Evolutionary conservation across 2,797 vertebrate species (phyloP), one percentile per base, ranked within the genome.

Genomic region (Acropternis orthonyx): DNA sequence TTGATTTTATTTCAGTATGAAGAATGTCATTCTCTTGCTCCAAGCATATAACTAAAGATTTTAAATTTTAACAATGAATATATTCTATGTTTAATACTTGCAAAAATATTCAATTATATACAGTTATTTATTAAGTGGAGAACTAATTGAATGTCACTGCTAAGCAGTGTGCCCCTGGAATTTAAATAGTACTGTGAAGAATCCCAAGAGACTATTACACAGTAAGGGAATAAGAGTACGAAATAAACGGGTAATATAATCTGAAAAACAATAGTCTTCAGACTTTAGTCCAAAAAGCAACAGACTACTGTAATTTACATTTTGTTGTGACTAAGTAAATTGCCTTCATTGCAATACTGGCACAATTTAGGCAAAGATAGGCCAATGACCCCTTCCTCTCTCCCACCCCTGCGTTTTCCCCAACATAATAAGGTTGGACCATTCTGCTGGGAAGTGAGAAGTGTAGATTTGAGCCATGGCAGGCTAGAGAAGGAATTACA

Each of bases 111-210:
- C 44, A 82, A 91, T 95, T 94, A 91, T 67, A 75, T 77, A 44
- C 7, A 34, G 37, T 92, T 94, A 93, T 89, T 95, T 96, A 83
- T 92, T 85, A 93, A 96, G 82, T 72, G 43, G 87, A 80, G 51
- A 86, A 69, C 51, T 92, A 92, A 93, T 89, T 93, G 76, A 92
- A 85, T 81, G 85, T 78, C 73, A 69, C 37, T 78, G 46, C 67
- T 75, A 81, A 93, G 87, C 68, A 69, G 16, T 15, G 13, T 89
- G 62, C 75, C 82, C 68, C 82, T 85, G 69, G 44, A 95, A 94
- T 85, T 94, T 73, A 94, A 86, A 91, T 52, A 86, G 82, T 72
- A 84, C 46, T 41, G 21, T 69, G 49, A 94, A 85, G 51, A 78
- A 88, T 85, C 85, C 75, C 49, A 55, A 58, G 82, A 69, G 51